phyloP scores from a whole-genome alignment of 1,140 invertebrate genomes.

The Ptiloglossa arizonensis region DNA sequence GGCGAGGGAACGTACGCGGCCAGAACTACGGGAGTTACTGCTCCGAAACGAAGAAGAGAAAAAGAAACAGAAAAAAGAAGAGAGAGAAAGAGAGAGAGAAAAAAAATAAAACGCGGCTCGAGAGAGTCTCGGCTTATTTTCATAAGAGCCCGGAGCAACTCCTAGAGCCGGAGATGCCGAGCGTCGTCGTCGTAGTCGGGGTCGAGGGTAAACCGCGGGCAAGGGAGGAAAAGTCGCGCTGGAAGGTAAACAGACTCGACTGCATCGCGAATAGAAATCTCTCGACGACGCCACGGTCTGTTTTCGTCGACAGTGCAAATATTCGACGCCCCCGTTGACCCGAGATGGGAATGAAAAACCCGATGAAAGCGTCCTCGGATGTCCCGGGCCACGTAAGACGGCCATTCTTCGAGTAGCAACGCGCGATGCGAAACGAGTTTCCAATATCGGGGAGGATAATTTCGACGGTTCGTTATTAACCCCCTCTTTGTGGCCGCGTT shows the following conservation, averaged over 20 bases:
- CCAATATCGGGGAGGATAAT: conserved; percentile 11
- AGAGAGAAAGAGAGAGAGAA: background rate
- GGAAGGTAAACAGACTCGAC: conserved; percentile 32
- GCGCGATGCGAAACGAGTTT: background rate
- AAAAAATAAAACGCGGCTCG: conserved; percentile 2
- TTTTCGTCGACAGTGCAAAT: conserved; percentile 35
- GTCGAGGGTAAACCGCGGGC: background rate
- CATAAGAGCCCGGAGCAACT: conserved; percentile 10
- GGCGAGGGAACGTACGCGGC: no score
- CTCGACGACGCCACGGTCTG: background rate
- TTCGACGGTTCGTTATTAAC: background rate
- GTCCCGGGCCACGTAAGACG: conserved; percentile 1
- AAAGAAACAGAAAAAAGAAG: no score
- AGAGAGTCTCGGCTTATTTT: conserved; percentile 43
- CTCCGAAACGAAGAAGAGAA: no score
- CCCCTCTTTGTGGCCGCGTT: no score
- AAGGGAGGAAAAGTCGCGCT: conserved; percentile 20
- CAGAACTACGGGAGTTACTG: no score
- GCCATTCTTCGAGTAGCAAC: background rate
- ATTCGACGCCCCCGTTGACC: conserved; percentile 1
- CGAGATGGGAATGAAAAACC: conserved; percentile 25
- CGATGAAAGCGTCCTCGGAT: conserved; percentile 31
- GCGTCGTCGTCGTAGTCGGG: conserved; percentile 2
- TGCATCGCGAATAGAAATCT: conserved; percentile 48
- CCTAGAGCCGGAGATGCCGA: background rate